Conservation (phyloP, 92 coral and sea anemone genomes). For the Umimayanthus kanabou region DNA sequence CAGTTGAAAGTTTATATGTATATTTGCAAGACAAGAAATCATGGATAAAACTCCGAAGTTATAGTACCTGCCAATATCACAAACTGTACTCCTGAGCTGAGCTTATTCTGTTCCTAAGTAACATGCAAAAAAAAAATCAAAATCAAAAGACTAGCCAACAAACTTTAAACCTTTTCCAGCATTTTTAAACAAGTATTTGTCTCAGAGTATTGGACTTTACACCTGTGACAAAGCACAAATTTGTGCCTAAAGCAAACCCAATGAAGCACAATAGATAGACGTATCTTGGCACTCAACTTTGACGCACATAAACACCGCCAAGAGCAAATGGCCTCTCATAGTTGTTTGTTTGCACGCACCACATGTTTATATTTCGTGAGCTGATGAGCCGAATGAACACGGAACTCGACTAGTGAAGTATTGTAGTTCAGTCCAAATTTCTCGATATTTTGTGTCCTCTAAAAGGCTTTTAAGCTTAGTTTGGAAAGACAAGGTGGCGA, state of each 20-base stretch:
- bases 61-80: neutral
- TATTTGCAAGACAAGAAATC: no score
- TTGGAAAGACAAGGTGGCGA: neutral
- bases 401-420: neutral
- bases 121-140: neutral
- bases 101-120: neutral
- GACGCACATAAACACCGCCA: constrained; percentile 41
- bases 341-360: neutral
- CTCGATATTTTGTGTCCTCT: neutral
- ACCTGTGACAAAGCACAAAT: constrained; percentile 8
- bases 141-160: neutral
- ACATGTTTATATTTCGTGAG: neutral
- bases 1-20: neutral
- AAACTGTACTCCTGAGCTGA: neutral
- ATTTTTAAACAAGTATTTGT: constrained; percentile 6
- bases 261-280: neutral
- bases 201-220: constrained; percentile 34
- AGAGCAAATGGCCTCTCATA: neutral
- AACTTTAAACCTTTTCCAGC: neutral
- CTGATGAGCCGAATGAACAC: neutral
- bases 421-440: neutral
- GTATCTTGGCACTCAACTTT: constrained; percentile 22
- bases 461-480: neutral
- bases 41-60: neutral
- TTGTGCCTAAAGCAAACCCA: constrained; percentile 26